Evolutionary conservation across 2,888 invertebrate species (phyloP), one percentile per base, ranked within the genome.

Genomic region (Erannis defoliaria): DNA sequence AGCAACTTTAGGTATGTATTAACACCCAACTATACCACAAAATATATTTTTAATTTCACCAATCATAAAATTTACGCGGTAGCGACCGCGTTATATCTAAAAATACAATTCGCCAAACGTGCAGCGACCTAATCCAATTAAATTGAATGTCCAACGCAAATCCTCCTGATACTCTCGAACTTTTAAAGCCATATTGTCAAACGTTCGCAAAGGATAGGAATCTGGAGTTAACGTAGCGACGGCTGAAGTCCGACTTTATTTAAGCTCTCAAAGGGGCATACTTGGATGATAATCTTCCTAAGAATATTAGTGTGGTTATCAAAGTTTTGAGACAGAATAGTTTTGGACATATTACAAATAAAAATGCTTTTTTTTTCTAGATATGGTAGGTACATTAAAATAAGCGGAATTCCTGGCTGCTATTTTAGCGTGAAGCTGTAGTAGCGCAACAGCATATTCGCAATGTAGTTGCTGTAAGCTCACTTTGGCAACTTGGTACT

Each of bases 181-280:
- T 38, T 45, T 37, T 35, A 26, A 38, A 56, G 33, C 18, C 10
- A n/a, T 29, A 50, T 35, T 26, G 14, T 23, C 29, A 29, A 43
- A 37, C 26, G 19, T 37, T 19, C 19, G 38, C 38, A 43, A 35
- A 42, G 57, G 50, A 50, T 43, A 9, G 40, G 35, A 29, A 49
- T 46, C 14, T 23, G 23, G 9, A 45, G 23, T 49, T 50, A 42
- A 23, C 49, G 49, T 50, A 42, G 18, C 49, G 49, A 38, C 42
- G 35, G 19, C 31, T 35, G n/a, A 31, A 65, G 64, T 4, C 42
- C 57, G 19, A 43, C n/a, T 21, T 18, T 14, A 37, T 37, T 50
- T 46, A 58, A 58, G 18, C 19, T 19, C 2, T 50, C 48, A 56
- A 51, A 61, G 26, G 46, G 53, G 42, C 40, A 14, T 38, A 42